Evolutionary conservation across 2,888 invertebrate species (phyloP).

Genomic region (Strigamia crassipes): DNA sequence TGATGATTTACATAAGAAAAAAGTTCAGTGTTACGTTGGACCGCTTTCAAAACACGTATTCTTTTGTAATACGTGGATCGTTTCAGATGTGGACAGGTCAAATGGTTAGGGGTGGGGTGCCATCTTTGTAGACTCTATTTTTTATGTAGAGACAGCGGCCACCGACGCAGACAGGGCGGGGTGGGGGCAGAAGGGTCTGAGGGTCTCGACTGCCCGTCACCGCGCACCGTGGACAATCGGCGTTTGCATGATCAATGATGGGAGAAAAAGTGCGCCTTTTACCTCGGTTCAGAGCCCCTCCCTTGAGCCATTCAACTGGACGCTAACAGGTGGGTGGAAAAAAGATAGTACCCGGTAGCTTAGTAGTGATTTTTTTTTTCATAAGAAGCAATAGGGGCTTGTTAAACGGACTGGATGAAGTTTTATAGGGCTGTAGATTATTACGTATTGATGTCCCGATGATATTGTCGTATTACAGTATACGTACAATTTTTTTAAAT

Average conservation of each 20-base stretch:
- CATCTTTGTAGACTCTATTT: slow-evolving; percentile 30
- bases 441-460: neutral
- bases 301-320: slow-evolving; percentile 42
- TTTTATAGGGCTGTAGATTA: slow-evolving; percentile 6
- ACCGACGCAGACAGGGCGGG: slow-evolving; percentile 42
- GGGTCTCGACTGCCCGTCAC: slow-evolving; percentile 41
- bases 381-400: neutral
- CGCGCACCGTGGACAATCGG: slow-evolving; percentile 40
- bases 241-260: slow-evolving; percentile 42
- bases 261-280: slow-evolving; percentile 40
- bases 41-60: slow-evolving; percentile 1
- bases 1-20: neutral
- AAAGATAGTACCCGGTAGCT: slow-evolving; percentile 40
- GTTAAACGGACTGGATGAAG: slow-evolving; percentile 27
- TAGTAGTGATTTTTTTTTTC: slow-evolving; percentile 15
- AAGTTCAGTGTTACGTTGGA: neutral
- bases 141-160: slow-evolving; percentile 27
- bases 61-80: neutral
- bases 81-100: slow-evolving; percentile 27
- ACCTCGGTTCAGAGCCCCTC: slow-evolving; percentile 17
- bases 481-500: neutral
- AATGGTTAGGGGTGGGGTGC: slow-evolving; percentile 25
- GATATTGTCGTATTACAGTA: neutral
- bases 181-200: slow-evolving; percentile 37
- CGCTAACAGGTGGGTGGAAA: slow-evolving; percentile 42